Percentiles rank a stretch among this genome's conserved stretches.
These are phyloP conservation scores for Thermophis baileyi DNA, from an alignment of 2,113 vertebrate genomes.

Conservation along the genomic window DNA sequence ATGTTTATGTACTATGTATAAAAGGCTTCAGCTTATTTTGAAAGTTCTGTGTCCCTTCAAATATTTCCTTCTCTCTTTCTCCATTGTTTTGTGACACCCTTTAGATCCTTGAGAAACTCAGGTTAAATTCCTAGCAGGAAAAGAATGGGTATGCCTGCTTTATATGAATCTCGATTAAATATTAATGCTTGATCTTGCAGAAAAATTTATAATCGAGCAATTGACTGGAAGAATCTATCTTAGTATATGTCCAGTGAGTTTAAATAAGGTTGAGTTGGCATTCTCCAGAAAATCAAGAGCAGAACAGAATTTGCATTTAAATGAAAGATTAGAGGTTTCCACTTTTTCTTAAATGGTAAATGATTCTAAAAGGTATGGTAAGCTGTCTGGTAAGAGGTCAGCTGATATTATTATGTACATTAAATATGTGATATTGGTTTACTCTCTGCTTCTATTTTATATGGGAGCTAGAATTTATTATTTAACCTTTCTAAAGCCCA, in stretches of 20 bases:
- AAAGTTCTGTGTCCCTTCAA: not conserved
- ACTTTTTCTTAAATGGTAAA: constrained; percentile 17
- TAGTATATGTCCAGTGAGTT: not conserved
- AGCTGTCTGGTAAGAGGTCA: not conserved
- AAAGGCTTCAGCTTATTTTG: not conserved
- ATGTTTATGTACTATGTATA: not conserved
- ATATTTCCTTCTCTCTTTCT: not conserved
- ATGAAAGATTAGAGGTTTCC: constrained; percentile 42
- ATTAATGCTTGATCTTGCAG: not conserved
- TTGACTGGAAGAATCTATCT: not conserved
- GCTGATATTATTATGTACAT: not conserved
- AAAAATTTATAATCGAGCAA: constrained; percentile 1
- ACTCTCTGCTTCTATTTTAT: not conserved
- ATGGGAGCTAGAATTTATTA: not conserved
- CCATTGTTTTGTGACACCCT: not conserved
- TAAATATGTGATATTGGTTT: not conserved
- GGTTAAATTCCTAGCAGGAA: not conserved
- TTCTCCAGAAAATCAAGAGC: constrained; percentile 48
- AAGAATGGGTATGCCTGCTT: not conserved
- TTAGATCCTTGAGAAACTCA: not conserved
- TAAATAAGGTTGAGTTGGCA: constrained; percentile 41
- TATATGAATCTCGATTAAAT: constrained; percentile 7
- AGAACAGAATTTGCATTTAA: constrained; percentile 57
- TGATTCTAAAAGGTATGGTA: not conserved
- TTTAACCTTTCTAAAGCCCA: not conserved